Base-by-base conservation (phyloP, 2,797 vertebrate species). In the Distichodus sexfasciatus region DNA sequence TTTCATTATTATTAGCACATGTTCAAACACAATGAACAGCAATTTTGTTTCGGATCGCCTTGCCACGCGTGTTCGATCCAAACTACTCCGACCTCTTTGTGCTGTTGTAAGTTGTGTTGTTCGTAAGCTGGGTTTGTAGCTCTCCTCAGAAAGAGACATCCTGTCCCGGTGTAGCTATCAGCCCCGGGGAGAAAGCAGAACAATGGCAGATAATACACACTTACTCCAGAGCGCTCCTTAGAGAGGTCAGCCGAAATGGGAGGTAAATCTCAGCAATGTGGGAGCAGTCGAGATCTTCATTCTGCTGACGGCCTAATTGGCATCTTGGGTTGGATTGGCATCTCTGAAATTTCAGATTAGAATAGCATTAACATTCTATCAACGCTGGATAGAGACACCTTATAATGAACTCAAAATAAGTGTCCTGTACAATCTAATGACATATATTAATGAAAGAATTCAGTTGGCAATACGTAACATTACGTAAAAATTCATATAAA, bases 201-300 rank as follows among this genome's bases (percentile, higher is more conserved):
- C 67, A 53, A 60, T 46, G 21, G 12, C 1, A 24, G 15, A 63
- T 63, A 68, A 71, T 55, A 50, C 63, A 21, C 36, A 55, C 43
- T 43, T 44, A 5, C 4, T 48, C 31, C 47, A 43, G 31, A 64
- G 31, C 24, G 23, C 28, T 64, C 36, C 43, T 58, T 48, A 61
- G 59, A 58, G 51, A 71, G 47, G 60, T 71, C 69, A 71, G 50
- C 14, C 14, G 35, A n/a, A 21, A 71, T 19, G 31, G 50, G 62
- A 64, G n/a, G n/a, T n/a, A 31, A 38, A 35, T 44, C 23, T 36
- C 35, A 38, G 40, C 6, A 54, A 71, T 15, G 23, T 6, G 2
- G 50, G 19, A 8, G 33, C 29, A 14, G 28, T n/a, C 44, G n/a
- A 55, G 48, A 63, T 62, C 55, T 44, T 54, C 26, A 54, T 2